These are phyloP conservation scores for Lytechinus pictus DNA, from an alignment of 35 echinoderm and acorn worm genomes.

Conservation along the genomic window DNA sequence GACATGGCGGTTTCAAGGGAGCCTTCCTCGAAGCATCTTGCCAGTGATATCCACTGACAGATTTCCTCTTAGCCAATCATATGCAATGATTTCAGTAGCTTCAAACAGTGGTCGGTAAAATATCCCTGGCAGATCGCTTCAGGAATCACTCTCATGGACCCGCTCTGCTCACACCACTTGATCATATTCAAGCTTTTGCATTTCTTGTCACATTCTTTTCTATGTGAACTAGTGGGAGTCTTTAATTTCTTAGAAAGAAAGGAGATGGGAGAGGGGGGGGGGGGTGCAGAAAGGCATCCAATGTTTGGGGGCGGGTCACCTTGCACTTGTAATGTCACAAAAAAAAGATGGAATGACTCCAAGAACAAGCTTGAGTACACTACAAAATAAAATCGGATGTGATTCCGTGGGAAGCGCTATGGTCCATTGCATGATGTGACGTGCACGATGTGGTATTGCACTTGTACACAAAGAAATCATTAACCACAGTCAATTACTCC, in stretches of 20 bases:
- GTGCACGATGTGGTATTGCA: background rate
- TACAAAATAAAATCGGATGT: background rate
- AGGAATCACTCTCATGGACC: background rate
- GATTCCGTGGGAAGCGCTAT: background rate
- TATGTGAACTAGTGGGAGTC: background rate
- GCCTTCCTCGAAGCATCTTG: too few species aligned
- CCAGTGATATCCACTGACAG: too few species aligned
- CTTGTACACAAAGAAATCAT: background rate
- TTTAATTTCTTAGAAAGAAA: background rate
- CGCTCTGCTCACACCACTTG: background rate
- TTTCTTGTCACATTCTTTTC: background rate
- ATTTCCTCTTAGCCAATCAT: too few species aligned
- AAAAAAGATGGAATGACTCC: background rate
- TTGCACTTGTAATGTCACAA: background rate
- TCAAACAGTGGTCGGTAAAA: too few species aligned
- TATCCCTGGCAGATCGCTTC: too few species aligned
- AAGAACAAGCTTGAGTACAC: background rate
- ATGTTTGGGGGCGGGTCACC: background rate
- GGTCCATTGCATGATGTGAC: background rate
- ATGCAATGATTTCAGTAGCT: too few species aligned
- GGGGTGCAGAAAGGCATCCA: background rate
- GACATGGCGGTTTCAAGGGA: background rate
- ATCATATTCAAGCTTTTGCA: background rate
- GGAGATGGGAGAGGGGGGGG: background rate
- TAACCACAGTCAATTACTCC: background rate